A percentile compares a stretch with the other conserved stretches of the same genome.
Evolutionary conservation across 2,888 invertebrate genomes (phyloP).

Genomic region (Unio delphinus): DNA sequence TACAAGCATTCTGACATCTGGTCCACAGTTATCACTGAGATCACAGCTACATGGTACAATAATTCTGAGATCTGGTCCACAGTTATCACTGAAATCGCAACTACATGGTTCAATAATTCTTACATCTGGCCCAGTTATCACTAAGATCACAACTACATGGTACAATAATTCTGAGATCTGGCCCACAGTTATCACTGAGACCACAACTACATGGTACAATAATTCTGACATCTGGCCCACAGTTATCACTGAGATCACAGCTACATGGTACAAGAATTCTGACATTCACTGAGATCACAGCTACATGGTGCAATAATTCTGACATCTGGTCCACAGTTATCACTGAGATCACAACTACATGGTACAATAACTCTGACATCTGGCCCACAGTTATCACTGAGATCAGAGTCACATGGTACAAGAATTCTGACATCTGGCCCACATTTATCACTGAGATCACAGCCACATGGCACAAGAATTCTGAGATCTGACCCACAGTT

Average conservation of each 20-base stretch:
- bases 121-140: too few relatives aligned
- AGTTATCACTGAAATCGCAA: background rate
- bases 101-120: background rate
- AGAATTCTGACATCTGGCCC: too few relatives aligned
- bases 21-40: slow-evolving; percentile 38
- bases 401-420: too few relatives aligned
- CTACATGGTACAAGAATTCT: background rate
- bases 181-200: slow-evolving; percentile 24
- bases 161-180: too few relatives aligned
- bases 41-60: slow-evolving; percentile 46
- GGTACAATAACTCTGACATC: too few relatives aligned
- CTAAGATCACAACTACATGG: too few relatives aligned
- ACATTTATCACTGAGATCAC: too few relatives aligned
- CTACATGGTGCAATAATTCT: background rate
- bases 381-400: too few relatives aligned
- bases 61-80: slow-evolving; percentile 36
- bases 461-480: too few relatives aligned
- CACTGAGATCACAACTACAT: too few relatives aligned
- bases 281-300: too few relatives aligned
- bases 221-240: slow-evolving; percentile 41
- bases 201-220: slow-evolving; percentile 50
- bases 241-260: background rate
- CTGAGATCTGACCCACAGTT: slow-evolving; percentile 41
- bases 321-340: too few relatives aligned
- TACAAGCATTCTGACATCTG: slow-evolving; percentile 24